phyloP scores from a whole-genome alignment of 2,113 vertebrate species.

The Helogale parvula region DNA sequence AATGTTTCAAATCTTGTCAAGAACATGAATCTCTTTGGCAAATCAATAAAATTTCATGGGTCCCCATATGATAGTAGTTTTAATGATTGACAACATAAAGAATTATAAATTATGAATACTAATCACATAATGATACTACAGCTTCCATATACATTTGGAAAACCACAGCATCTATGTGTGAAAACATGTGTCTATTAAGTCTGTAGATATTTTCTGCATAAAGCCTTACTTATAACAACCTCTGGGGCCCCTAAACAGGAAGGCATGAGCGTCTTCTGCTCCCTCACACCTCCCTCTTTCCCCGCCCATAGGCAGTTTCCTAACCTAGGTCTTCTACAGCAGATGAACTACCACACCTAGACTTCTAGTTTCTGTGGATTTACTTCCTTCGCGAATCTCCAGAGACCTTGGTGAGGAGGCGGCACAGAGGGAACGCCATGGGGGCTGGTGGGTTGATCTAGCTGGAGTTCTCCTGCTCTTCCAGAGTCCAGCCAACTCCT shows the following conservation, averaged over 20 bases:
- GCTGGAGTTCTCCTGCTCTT: neutral
- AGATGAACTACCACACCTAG: neutral
- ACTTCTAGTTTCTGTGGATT: neutral
- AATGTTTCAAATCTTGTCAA: neutral
- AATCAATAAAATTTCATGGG: neutral
- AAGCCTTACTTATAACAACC: neutral
- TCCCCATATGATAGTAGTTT: neutral
- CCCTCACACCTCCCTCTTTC: neutral
- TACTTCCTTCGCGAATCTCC: neutral
- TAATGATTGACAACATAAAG: neutral
- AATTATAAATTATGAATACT: neutral
- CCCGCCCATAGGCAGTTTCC: neutral
- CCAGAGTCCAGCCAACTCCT: neutral
- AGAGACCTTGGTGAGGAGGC: neutral
- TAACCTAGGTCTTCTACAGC: neutral
- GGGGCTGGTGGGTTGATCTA: neutral
- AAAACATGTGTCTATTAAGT: neutral
- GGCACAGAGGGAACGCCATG: neutral
- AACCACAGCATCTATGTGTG: neutral
- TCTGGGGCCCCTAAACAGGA: neutral
- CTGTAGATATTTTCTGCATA: neutral
- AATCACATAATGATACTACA: neutral
- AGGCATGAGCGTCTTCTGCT: neutral
- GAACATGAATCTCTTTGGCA: neutral
- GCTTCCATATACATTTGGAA: constrained; percentile 3